Base-by-base conservation (phyloP, 2,888 invertebrate species). In the Camponotus fellah region DNA sequence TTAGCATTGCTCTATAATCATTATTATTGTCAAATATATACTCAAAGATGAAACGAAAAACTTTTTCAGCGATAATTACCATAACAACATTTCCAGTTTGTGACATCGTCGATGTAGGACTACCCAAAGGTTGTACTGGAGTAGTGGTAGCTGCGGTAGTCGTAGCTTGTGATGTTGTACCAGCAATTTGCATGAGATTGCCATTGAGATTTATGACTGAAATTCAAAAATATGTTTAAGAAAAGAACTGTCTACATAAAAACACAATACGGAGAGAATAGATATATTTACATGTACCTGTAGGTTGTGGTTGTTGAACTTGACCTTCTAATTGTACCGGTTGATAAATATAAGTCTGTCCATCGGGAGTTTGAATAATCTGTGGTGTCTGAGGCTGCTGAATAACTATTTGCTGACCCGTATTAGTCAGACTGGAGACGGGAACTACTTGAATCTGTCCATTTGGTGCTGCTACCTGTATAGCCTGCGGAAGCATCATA, bases 271-370 rank as follows among this genome's bases (percentile, higher is more conserved):
- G 21, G 26, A 26, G 26, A 26, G 26, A 65, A n/a, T 21, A 21
- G 8, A 9, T 49, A 4, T 10, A 66, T 10, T 34, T 72, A 1
- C 1, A 88, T 85, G 92, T 92, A 96, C 96, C 96, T 72, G 96
- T 96, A 2, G 96, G 96, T 94, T 97, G 97, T 0, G 96, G 94
- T 86, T 96, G 96, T 90, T 96, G 96, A 74, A 96, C 95, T 85
- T 95, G 95, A 56, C 95, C 95, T 85, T 96, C 96, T 26, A 97
- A 93, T 65, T 96, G 95, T 49, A 97, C 96, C 0, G 98, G 98
- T 94, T 99, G 99, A 94, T 98, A 98, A 80, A 98, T 96, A 91
- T 98, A 97, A 0, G 99, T 98, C 95, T 99, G 99, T 0, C 99
- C 99, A 95, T 99, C 99, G 0, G 98, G 96, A 0, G 98, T 97